Evolutionary conservation across 2,797 vertebrate species (phyloP).

Genomic region (Leptatherina wallacei): DNA sequence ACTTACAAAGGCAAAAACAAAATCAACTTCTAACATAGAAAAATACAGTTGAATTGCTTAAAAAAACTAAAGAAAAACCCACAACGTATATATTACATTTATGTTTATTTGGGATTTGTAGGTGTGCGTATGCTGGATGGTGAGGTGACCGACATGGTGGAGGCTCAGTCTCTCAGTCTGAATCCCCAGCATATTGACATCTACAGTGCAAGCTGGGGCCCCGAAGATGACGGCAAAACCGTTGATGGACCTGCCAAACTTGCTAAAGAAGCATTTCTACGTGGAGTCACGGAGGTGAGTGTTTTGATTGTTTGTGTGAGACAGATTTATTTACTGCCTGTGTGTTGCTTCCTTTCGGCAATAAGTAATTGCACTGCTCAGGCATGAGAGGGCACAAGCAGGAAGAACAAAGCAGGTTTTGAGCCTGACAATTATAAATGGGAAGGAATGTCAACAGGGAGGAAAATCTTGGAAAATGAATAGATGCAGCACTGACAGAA

Average conservation of each 20-base stretch:
- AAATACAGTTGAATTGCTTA: no score
- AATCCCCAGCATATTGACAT: constrained; percentile 96
- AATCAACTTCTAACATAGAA: no score
- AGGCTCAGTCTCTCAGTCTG: constrained; percentile 94
- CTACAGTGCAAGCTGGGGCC: constrained; percentile 99
- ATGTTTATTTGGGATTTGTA: constrained; percentile 56
- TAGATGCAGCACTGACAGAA: constrained; percentile 29
- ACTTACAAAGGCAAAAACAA: no score
- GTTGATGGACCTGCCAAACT: constrained; percentile 96
- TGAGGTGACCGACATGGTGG: constrained; percentile 97
- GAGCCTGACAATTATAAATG: constrained; percentile 63
- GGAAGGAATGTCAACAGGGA: constrained; percentile 52
- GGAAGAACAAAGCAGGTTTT: constrained; percentile 67
- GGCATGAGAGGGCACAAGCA: constrained; percentile 68
- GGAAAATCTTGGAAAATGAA: constrained; percentile 46
- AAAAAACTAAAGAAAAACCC: no score
- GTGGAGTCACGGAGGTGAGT: constrained; percentile 91
- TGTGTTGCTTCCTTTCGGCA: constrained; percentile 63
- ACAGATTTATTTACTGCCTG: constrained; percentile 61
- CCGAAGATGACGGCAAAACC: constrained; percentile 96
- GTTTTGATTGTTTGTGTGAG: constrained; percentile 26
- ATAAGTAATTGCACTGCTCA: constrained; percentile 71
- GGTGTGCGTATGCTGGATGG: constrained; percentile 98
- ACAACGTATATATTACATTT: not conserved
- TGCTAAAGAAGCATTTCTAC: constrained; percentile 94